Percentiles rank a stretch among this genome's conserved stretches.
phyloP scores from a whole-genome alignment of 2,888 invertebrate species.

The Drosophila fungiperda region DNA sequence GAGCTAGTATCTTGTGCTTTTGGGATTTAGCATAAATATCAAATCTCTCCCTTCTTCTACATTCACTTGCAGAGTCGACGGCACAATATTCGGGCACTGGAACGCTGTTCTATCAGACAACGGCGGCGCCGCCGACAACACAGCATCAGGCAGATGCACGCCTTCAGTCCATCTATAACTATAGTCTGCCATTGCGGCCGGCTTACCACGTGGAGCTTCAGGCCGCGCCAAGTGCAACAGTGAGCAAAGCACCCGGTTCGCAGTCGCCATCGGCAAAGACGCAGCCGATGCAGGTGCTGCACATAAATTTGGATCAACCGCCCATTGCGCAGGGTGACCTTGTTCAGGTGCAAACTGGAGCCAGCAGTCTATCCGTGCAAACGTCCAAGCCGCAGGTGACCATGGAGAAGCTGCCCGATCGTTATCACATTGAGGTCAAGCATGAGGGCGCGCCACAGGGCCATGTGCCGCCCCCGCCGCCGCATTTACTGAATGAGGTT shows the following conservation, averaged over 20 bases:
- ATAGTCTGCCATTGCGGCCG: slow-evolving; percentile 83
- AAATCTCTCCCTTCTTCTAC: background rate
- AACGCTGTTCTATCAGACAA: slow-evolving; percentile 86
- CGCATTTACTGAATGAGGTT: slow-evolving; percentile 82
- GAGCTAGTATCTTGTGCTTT: slow-evolving; percentile 1
- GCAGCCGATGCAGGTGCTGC: slow-evolving; percentile 82
- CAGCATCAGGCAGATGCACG: slow-evolving; percentile 82
- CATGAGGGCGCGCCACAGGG: slow-evolving; percentile 75
- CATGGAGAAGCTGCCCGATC: slow-evolving; percentile 84
- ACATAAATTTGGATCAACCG: slow-evolving; percentile 84
- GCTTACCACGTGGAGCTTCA: slow-evolving; percentile 84
- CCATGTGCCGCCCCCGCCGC: slow-evolving; percentile 77
- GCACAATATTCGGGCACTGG: slow-evolving; percentile 86
- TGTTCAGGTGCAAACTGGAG: slow-evolving; percentile 56
- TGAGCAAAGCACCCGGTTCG: slow-evolving; percentile 76
- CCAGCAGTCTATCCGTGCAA: slow-evolving; percentile 64
- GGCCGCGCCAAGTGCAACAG: slow-evolving; percentile 67
- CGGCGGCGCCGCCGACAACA: slow-evolving; percentile 84
- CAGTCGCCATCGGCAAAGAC: slow-evolving; percentile 79
- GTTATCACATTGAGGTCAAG: slow-evolving; percentile 84
- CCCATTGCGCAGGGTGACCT: slow-evolving; percentile 79
- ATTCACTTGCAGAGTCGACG: slow-evolving; percentile 85
- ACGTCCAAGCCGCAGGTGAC: slow-evolving; percentile 83
- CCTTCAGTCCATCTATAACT: slow-evolving; percentile 82
- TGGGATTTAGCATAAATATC: background rate